Percentiles rank a stretch among this genome's conserved stretches.
Conservation (phyloP, 2,888 invertebrate genomes). For the Sphaeridia pumilis region DNA sequence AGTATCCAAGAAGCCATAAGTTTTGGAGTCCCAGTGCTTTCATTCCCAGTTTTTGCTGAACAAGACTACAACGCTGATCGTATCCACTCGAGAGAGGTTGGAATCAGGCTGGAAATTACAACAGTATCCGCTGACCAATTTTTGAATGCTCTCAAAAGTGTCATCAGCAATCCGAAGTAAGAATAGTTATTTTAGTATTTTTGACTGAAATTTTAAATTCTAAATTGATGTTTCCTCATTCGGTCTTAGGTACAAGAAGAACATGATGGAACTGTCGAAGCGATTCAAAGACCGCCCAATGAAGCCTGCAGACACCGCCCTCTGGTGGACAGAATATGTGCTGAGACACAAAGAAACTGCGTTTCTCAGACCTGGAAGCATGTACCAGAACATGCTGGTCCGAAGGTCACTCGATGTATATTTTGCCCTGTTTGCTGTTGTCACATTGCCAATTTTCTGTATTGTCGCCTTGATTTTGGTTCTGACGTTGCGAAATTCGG, state of each 20-base stretch:
- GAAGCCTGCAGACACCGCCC: slow-evolving; percentile 19
- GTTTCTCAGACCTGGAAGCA: slow-evolving; percentile 6
- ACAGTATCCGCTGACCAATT: slow-evolving; percentile 39
- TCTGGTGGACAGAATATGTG: slow-evolving; percentile 24
- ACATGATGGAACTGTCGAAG: slow-evolving; percentile 15
- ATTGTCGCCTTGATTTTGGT: too few species aligned
- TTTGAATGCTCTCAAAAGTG: slow-evolving; percentile 4
- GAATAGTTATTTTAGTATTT: background rate
- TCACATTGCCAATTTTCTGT: background rate
- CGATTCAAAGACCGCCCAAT: slow-evolving; percentile 23
- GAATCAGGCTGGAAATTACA: slow-evolving; percentile 42
- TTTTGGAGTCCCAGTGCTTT: slow-evolving; percentile 49
- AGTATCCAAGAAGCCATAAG: slow-evolving; percentile 51
- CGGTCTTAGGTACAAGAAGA: slow-evolving; percentile 15
- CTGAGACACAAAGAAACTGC: slow-evolving; percentile 18
- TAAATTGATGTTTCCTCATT: background rate
- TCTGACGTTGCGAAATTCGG: too few species aligned
- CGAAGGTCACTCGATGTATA: slow-evolving; percentile 7
- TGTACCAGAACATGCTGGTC: slow-evolving; percentile 2
- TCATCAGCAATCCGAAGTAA: slow-evolving; percentile 8
- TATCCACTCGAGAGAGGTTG: slow-evolving; percentile 46
- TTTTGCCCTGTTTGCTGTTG: background rate
- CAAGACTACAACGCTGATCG: slow-evolving; percentile 45
- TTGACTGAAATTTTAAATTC: background rate
- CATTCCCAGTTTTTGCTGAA: slow-evolving; percentile 41